Base-by-base conservation (phyloP, 2,888 invertebrate species). In the Arctia plantaginis region DNA sequence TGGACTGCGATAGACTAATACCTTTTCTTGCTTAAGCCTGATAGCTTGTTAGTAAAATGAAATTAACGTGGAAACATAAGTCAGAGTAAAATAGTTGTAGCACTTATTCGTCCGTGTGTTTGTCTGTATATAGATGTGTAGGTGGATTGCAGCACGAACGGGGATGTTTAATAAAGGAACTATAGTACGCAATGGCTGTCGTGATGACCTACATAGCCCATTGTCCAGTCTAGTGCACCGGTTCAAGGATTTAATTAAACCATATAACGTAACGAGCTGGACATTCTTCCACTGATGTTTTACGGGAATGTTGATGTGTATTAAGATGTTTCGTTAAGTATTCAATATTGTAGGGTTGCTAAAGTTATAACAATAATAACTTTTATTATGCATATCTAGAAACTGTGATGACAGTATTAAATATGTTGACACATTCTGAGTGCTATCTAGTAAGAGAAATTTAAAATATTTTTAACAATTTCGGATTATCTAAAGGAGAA, bases 141-240 rank as follows among this genome's bases (percentile, higher is more conserved):
- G 71, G 82, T 73, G 79, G 85, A 86, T 87, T 79, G 87, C 85
- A 85, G 84, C 86, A 85, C 82, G 85, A 77, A 72, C 74, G 30
- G 73, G 73, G 73, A 78, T 79, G 86, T 88, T 89, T 89, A 90
- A 89, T 90, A 90, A 85, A 88, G 88, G 84, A 84, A 82, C 76
- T 82, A 75, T 88, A 87, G 86, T 85, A 86, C 84, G 84, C 83
- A 85, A 83, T 84, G 86, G 78, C 76, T 81, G 81, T 77, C 85
- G 79, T 84, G 84, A 81, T 76, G 83, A 59, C 69, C 59, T 72
- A 77, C 69, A 59, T 41, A 33, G 30, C 73, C 84, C 81, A 85
- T 82, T 83, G 85, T 79, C 88, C 75, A 76, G 83, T 82, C 82
- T 84, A 79, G 75, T 87, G 90, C 88, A 89, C 77, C 78, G 74